These are phyloP conservation scores for Drosophila miranda DNA, from an alignment of 1,140 invertebrate species.

Conservation along the genomic window DNA sequence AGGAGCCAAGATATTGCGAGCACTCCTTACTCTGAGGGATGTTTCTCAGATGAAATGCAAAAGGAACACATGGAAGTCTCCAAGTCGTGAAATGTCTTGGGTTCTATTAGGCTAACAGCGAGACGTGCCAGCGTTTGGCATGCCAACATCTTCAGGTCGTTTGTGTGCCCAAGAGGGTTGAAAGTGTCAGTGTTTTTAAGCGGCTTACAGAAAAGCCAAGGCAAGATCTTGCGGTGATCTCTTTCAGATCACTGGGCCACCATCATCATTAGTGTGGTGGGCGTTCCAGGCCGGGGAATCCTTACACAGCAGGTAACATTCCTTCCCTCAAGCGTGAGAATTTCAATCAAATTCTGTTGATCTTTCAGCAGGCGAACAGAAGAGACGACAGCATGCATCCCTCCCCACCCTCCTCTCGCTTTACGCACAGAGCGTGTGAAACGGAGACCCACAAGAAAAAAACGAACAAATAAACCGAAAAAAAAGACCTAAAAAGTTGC, in stretches of 20 bases:
- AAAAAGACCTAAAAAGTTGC: conserved; percentile 43
- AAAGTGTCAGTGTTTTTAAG: conserved; percentile 38
- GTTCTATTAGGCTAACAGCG: conserved; percentile 21
- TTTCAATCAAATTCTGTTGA: conserved; percentile 54
- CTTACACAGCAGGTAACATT: conserved; percentile 51
- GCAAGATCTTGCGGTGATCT: not conserved
- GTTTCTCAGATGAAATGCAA: not conserved
- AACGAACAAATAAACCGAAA: conserved; percentile 25
- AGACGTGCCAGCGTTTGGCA: not conserved
- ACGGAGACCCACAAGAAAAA: conserved; percentile 35
- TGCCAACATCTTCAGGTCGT: not conserved
- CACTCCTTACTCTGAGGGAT: conserved; percentile 16
- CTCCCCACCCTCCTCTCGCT: not conserved
- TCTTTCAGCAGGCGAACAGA: conserved; percentile 52
- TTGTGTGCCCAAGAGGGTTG: conserved; percentile 41
- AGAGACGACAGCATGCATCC: conserved; percentile 23
- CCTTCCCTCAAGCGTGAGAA: conserved; percentile 48
- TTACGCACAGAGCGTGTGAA: conserved; percentile 56
- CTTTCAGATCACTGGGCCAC: not conserved
- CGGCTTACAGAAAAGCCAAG: conserved; percentile 42
- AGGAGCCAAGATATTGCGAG: conserved; percentile 22
- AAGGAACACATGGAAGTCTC: conserved; percentile 2
- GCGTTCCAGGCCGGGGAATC: conserved; percentile 31
- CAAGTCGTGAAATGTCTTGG: conserved; percentile 20
- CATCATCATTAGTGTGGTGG: conserved; percentile 24